Conservation (phyloP, 2,888 invertebrate species). For the Stenodema calcarata region DNA sequence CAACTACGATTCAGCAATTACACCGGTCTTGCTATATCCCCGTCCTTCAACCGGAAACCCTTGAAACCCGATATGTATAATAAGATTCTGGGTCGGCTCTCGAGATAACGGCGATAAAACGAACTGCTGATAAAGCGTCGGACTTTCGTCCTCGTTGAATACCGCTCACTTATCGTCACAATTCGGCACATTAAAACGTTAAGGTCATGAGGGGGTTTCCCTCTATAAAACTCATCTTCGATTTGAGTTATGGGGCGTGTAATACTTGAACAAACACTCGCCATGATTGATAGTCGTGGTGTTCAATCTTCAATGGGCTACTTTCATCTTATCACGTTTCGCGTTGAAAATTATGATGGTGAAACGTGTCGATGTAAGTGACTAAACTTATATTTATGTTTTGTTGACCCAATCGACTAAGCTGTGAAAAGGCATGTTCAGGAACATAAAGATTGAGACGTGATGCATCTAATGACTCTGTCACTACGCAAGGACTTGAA, state of each 20-base stretch:
- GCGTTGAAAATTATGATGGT: no score
- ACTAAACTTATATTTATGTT: no score
- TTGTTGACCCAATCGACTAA: no score
- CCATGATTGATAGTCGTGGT: neutral
- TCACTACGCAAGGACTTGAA: no score
- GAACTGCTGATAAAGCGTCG: neutral
- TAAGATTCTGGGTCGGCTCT: no score
- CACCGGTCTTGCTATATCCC: no score
- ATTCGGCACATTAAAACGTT: neutral
- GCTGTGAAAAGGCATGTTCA: no score
- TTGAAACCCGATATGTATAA: conserved; percentile 1
- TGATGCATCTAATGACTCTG: no score
- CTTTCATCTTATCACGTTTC: neutral
- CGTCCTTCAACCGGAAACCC: neutral
- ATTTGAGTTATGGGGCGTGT: neutral
- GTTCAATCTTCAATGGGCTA: neutral
- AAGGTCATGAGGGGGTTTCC: neutral
- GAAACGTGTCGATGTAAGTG: no score
- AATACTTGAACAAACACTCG: neutral
- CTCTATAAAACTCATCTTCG: neutral
- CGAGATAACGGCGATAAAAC: neutral
- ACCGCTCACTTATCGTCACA: neutral
- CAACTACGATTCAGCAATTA: no score
- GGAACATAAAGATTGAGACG: no score
- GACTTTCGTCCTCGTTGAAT: conserved; percentile 1